These are phyloP conservation scores for Caradrina clavipalpis DNA, from an alignment of 2,888 invertebrate species.

Conservation along the genomic window DNA sequence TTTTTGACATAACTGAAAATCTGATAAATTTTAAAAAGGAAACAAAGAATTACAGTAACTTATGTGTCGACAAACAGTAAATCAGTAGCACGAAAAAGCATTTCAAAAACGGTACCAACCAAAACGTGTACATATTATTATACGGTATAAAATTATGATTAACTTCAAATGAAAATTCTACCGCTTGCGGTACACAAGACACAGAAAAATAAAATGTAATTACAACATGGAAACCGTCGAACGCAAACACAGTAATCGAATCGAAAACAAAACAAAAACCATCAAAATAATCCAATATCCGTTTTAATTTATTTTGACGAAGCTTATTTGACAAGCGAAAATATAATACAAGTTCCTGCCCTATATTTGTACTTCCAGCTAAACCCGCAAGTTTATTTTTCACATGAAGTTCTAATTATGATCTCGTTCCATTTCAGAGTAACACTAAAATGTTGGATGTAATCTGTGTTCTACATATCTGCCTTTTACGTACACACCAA, in stretches of 20 bases:
- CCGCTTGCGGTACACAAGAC: neutral
- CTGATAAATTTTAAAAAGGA: no score
- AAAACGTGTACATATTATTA: no score
- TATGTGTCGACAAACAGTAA: no score
- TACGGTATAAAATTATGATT: neutral
- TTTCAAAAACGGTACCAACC: no score
- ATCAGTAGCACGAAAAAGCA: no score
- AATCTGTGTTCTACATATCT: slow-evolving; percentile 29
- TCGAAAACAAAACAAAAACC: neutral
- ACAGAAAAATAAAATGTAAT: neutral
- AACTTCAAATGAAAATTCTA: slow-evolving; percentile 5
- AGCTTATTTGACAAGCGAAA: neutral
- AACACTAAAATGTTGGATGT: slow-evolving; percentile 17
- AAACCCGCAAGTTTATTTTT: neutral
- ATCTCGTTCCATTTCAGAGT: slow-evolving; percentile 11
- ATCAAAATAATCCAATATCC: neutral
- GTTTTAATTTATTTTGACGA: neutral
- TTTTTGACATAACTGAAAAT: no score
- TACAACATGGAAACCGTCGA: slow-evolving; percentile 7
- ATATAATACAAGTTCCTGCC: no score
- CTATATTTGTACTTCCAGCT: slow-evolving; percentile 1
- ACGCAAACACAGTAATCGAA: slow-evolving; percentile 5
- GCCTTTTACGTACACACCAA: slow-evolving; percentile 22
- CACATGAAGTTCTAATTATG: slow-evolving; percentile 8
- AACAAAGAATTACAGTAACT: no score